phyloP scores from a whole-genome alignment of 2,113 vertebrate genomes.

The Hirundichthys speculiger region DNA sequence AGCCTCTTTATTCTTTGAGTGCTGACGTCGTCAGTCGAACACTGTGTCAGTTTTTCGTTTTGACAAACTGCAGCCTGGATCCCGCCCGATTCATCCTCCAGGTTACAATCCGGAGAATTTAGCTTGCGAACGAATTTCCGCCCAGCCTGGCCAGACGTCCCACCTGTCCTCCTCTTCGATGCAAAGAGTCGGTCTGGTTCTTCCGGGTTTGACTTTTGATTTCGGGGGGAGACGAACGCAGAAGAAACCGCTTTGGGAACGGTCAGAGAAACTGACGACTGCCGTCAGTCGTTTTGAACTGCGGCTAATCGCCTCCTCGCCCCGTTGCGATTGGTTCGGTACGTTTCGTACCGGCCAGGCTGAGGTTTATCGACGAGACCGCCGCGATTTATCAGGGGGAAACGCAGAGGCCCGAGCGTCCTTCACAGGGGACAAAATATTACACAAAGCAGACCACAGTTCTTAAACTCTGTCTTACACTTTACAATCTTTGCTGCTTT shows the following conservation, averaged over 20 bases:
- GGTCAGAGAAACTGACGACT: too few relatives aligned
- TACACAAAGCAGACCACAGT: slow-evolving; percentile 43
- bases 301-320: too few relatives aligned
- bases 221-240: too few relatives aligned
- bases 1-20: slow-evolving; percentile 61
- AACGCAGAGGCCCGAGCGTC: slow-evolving; percentile 34
- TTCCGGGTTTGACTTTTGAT: too few relatives aligned
- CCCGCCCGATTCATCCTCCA: slow-evolving; percentile 51
- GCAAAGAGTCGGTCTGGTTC: too few relatives aligned
- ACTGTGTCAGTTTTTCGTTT: slow-evolving; percentile 72
- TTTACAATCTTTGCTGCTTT: slow-evolving; percentile 35
- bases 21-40: slow-evolving; percentile 42
- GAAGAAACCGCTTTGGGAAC: too few relatives aligned
- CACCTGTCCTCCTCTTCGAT: too few relatives aligned
- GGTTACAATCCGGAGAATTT: slow-evolving; percentile 66
- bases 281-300: too few relatives aligned
- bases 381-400: slow-evolving; percentile 16
- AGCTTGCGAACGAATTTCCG: slow-evolving; percentile 32
- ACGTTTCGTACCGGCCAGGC: too few relatives aligned
- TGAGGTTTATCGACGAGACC: too few relatives aligned
- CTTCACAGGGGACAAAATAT: slow-evolving; percentile 57
- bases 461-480: slow-evolving; percentile 38
- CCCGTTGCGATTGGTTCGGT: too few relatives aligned
- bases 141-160: too few relatives aligned
- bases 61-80: slow-evolving; percentile 70